phyloP scores from a whole-genome alignment of 2,113 vertebrate genomes.

The Stigmatopora argus region DNA sequence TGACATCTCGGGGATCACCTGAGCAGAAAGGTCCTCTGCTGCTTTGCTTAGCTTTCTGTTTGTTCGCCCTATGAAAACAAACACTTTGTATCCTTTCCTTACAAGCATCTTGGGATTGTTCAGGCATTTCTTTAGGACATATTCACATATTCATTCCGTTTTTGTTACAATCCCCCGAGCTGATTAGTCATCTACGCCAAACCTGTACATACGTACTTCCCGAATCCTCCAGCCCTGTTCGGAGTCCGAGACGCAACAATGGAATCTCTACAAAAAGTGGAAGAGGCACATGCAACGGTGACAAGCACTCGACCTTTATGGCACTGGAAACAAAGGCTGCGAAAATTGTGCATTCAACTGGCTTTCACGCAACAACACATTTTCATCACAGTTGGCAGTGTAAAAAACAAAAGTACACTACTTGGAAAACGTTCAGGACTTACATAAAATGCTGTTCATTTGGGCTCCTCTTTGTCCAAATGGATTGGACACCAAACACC shows the following conservation, averaged over 20 bases:
- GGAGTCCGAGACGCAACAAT: slow-evolving; percentile 39
- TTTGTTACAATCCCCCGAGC: slow-evolving; percentile 20
- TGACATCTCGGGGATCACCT: slow-evolving; percentile 19
- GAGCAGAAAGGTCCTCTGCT: slow-evolving; percentile 26
- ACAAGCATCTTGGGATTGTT: slow-evolving; percentile 36
- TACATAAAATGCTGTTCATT: background rate
- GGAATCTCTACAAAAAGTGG: slow-evolving; percentile 30
- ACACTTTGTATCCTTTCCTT: slow-evolving; percentile 29
- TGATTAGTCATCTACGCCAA: slow-evolving; percentile 76
- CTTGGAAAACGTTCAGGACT: background rate
- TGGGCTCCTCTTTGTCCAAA: too few species aligned
- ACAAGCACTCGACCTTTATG: slow-evolving; percentile 21
- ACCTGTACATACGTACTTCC: slow-evolving; percentile 87
- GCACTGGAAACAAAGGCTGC: slow-evolving; percentile 22
- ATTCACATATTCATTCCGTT: slow-evolving; percentile 54
- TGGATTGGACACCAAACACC: too few species aligned
- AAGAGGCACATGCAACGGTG: slow-evolving; percentile 31
- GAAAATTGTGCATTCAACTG: slow-evolving; percentile 19
- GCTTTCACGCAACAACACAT: slow-evolving; percentile 25
- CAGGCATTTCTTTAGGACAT: slow-evolving; percentile 42
- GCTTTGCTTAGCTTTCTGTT: slow-evolving; percentile 31
- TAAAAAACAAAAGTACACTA: slow-evolving; percentile 7
- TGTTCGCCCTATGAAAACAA: slow-evolving; percentile 56
- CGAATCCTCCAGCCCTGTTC: slow-evolving; percentile 56
- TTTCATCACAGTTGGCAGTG: slow-evolving; percentile 9